Conservation (phyloP, 2,888 invertebrate genomes). For the Melipona beecheii region DNA sequence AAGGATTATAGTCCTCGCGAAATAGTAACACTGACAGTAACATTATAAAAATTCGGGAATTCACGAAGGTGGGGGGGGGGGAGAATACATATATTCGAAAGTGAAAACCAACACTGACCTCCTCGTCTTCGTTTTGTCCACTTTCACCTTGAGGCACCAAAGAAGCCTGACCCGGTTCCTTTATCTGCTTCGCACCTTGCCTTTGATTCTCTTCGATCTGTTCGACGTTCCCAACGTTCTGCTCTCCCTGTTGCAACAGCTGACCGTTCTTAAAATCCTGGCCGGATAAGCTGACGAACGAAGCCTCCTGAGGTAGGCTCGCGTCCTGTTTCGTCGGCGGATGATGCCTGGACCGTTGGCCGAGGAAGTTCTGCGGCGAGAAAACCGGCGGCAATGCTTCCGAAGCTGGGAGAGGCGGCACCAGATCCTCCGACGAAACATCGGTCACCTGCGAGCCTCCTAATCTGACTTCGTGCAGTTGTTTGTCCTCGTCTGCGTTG, state of each 20-base stretch:
- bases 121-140: constrained; percentile 72
- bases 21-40: no score
- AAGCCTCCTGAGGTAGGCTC: constrained; percentile 32
- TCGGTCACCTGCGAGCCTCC: constrained; percentile 71
- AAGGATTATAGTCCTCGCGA: no score
- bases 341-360: constrained; percentile 50
- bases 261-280: constrained; percentile 40
- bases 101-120: constrained; percentile 63
- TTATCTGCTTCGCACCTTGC: constrained; percentile 64
- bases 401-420: constrained; percentile 76
- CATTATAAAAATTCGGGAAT: background rate
- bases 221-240: constrained; percentile 19
- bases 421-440: constrained; percentile 73
- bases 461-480: constrained; percentile 70
- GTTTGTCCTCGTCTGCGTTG: constrained; percentile 75
- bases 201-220: constrained; percentile 59
- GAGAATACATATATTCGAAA: background rate
- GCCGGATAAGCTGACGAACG: constrained; percentile 35
- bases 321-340: constrained; percentile 44
- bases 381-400: constrained; percentile 79
- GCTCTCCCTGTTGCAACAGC: constrained; percentile 28
- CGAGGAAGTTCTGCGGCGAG: constrained; percentile 75
- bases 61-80: background rate
- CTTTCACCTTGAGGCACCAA: constrained; percentile 55
- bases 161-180: constrained; percentile 52